phyloP scores from a whole-genome alignment of 2,888 invertebrate genomes.

The Cryptus armator region DNA sequence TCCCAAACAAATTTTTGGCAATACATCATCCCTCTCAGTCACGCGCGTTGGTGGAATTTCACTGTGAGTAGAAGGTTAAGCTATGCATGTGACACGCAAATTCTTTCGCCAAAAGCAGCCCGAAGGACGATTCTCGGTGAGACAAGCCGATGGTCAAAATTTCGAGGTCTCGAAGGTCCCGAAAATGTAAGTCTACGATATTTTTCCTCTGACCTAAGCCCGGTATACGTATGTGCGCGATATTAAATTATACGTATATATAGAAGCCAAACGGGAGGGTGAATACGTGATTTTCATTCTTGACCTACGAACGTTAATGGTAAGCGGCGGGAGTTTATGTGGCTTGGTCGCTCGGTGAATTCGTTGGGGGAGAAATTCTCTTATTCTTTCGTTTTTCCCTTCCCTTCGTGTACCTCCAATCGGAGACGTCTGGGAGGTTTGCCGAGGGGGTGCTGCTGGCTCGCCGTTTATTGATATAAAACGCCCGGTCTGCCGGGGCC shows the following conservation, averaged over 20 bases:
- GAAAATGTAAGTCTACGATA: neutral
- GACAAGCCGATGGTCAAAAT: neutral
- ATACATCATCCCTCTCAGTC: too few relatives aligned
- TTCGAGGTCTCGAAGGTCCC: neutral
- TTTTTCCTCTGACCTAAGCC: neutral
- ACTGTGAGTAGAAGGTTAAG: too few relatives aligned
- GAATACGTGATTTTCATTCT: constrained; percentile 55
- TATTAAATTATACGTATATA: constrained; percentile 37
- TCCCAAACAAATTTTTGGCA: too few relatives aligned
- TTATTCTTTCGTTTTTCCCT: constrained; percentile 20
- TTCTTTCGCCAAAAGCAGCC: constrained; percentile 8
- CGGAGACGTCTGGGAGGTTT: neutral
- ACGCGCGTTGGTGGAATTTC: too few relatives aligned
- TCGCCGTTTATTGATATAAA: constrained; percentile 65
- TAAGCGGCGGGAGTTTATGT: neutral
- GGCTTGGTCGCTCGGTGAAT: neutral
- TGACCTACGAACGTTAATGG: constrained; percentile 63
- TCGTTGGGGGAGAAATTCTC: constrained; percentile 30
- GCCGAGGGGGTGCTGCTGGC: constrained; percentile 13
- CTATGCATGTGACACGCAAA: constrained; percentile 12
- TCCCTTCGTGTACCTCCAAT: neutral
- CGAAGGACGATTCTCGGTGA: neutral
- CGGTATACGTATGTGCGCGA: constrained; percentile 1
- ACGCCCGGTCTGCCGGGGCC: constrained; percentile 51
- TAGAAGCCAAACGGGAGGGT: constrained; percentile 31